Base-by-base conservation (phyloP, 1,140 invertebrate species). In the Brachystomella parvula region DNA sequence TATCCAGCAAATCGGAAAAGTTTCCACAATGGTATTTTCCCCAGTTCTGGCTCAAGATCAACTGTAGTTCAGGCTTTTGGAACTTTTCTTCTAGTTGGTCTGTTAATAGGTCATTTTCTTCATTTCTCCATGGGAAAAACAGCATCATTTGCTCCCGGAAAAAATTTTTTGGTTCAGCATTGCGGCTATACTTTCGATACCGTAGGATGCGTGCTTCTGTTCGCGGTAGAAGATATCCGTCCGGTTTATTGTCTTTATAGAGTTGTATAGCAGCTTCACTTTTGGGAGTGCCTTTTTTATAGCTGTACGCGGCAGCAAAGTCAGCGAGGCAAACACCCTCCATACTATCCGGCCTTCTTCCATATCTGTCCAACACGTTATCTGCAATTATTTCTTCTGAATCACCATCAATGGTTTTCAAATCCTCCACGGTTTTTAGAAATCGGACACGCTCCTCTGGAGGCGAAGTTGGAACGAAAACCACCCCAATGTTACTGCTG, bases 391-490 rank as follows among this genome's bases (percentile, higher is more conserved):
- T 56, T 30, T 68, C 67, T 28, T 39, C n/a, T 33, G 32, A 47
- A 9, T 67, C 69, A 0, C 21, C 39, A 17, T 9, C 2, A 3
- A 67, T 9, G 12, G 26, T 9, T 17, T 60, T 26, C 1, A 66
- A 26, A 6, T 64, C 65, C 28, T 64, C 26, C 1, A 0, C 17
- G 0, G 35, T 17, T 53, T 67, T 66, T 0, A 66, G 35, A 2
- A 70, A 26, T 3, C 24, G 17, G 2, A 19, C 19, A 9, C 35
- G 35, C 35, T 39, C 35, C 35, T 39, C 35, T 39, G 35, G 35
- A 39, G 35, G 64, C 33, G n/a, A 64, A 28, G 66, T 67, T 2
- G 32, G 2, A n/a, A 67, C 47, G 17, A 59, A 67, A 0, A 64
- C 44, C 0, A 24, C 21, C 15, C 6, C 24, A n/a, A 61, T 32